Base-by-base conservation (phyloP, 92 coral and sea anemone genomes). In the Actinernus sp. region DNA sequence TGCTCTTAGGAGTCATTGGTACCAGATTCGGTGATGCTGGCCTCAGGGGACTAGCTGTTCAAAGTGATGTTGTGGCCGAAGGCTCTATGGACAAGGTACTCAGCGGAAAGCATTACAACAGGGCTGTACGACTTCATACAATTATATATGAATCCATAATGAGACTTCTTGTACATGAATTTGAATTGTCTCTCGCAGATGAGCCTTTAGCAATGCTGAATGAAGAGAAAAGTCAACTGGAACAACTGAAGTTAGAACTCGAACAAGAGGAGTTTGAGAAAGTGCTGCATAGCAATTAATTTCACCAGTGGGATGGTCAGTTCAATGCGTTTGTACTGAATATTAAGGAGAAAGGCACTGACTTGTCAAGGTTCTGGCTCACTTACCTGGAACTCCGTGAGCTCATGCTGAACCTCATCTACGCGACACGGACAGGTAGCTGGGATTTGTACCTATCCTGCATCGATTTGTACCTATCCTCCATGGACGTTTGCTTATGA, bases 401-500 rank as follows among this genome's bases (percentile, higher is more conserved):
- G 57, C 76, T 81, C 20, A 3, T 82, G 59, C 41, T 68, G 31
- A 63, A 75, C 61, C 85, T 75, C 17, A 75, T 87, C 57, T 76
- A 75, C 59, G 79, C 85, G 26, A 27, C 89, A 13, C 63, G 89
- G 33, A 57, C 79, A 17, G 86, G 83, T 24, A 41, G 60, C 72
- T 69, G 75, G 93, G 82, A 82, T 20, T 9, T 88, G 31, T 88
- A 88, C 46, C 86, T 88, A 17, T 41, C 73, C 16, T 76, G 75
- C 74, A 54, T 88, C 46, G 79, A 88, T 43, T n/a, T n/a, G n/a
- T n/a, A n/a, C n/a, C n/a, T n/a, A n/a, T 2, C 70, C 82, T 26
- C 72, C 68, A 9, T 88, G 88, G 94, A 65, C 79, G 25, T 88
- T 88, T 58, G 80, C 89, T 58, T 82, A 82, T 69, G 86, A 88